Evolutionary conservation across 2,797 vertebrate genomes (phyloP).

Genomic region (Rhinoraja longicauda): DNA sequence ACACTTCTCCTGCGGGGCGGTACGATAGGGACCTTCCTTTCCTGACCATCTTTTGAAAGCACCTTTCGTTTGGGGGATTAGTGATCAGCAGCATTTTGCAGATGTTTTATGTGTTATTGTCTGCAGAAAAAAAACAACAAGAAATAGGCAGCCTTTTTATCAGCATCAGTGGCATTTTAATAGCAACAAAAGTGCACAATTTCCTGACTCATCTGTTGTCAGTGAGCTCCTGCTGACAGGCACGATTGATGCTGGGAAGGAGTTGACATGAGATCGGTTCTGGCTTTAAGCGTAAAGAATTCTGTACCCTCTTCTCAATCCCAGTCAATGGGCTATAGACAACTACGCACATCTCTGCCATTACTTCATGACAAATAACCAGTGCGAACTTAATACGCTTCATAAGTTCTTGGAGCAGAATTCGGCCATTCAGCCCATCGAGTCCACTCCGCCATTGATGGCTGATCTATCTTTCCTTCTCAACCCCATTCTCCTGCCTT

Average conservation of each 20-base stretch:
- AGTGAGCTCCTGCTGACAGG: slow-evolving; percentile 7
- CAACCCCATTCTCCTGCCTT: no score
- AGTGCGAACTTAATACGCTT: not conserved
- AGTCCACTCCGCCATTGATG: no score
- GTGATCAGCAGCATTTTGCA: slow-evolving; percentile 25
- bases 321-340: not conserved
- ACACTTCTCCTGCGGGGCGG: not conserved
- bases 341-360: not conserved
- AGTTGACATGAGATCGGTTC: not conserved
- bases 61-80: slow-evolving; percentile 1
- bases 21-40: not conserved
- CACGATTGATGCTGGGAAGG: not conserved
- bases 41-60: not conserved
- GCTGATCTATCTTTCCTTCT: no score
- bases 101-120: slow-evolving; percentile 18
- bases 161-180: not conserved
- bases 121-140: not conserved
- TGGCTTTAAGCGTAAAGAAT: not conserved
- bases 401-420: no score
- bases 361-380: not conserved
- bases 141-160: slow-evolving; percentile 6
- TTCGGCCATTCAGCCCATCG: no score
- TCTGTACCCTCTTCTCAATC: not conserved
- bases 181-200: not conserved
- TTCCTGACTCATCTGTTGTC: not conserved